A percentile compares a stretch with the other conserved stretches of the same genome.
Evolutionary conservation across 2,113 vertebrate genomes (phyloP).

Genomic region (Nothobranchius kuhntae): DNA sequence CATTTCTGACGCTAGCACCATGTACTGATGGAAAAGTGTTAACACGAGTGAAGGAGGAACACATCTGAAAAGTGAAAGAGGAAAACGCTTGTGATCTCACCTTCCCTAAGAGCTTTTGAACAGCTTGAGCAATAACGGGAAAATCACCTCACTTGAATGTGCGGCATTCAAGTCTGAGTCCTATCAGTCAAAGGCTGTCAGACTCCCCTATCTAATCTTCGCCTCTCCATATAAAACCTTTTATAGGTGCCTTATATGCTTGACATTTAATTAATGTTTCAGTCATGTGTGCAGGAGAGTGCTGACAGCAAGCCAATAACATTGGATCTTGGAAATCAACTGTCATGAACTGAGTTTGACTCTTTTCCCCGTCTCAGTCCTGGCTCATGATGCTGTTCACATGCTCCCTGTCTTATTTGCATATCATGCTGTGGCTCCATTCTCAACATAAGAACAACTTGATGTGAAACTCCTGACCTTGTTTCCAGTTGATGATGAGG

Average conservation of each 20-base stretch:
- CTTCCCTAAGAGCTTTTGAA: not conserved
- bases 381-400: constrained; percentile 26
- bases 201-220: constrained; percentile 39
- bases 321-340: constrained; percentile 51
- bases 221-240: constrained; percentile 35
- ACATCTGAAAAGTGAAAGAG: not conserved
- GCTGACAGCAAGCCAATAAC: constrained; percentile 53
- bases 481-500: constrained; percentile 43
- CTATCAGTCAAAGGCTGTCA: constrained; percentile 48
- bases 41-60: constrained; percentile 2
- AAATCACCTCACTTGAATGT: constrained; percentile 23
- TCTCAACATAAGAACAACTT: constrained; percentile 39
- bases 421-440: constrained; percentile 26
- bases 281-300: constrained; percentile 45
- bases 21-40: constrained; percentile 26
- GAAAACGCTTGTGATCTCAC: constrained; percentile 5
- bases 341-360: constrained; percentile 34
- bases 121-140: constrained; percentile 19
- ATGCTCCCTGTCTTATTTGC: constrained; percentile 37
- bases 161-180: constrained; percentile 9
- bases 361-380: not conserved
- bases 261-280: constrained; percentile 67
- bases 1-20: constrained; percentile 4
- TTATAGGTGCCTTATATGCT: constrained; percentile 40
- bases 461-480: constrained; percentile 51